These are phyloP conservation scores for Tetranychus truncatus DNA, from an alignment of 2,888 invertebrate species.

Conservation along the genomic window DNA sequence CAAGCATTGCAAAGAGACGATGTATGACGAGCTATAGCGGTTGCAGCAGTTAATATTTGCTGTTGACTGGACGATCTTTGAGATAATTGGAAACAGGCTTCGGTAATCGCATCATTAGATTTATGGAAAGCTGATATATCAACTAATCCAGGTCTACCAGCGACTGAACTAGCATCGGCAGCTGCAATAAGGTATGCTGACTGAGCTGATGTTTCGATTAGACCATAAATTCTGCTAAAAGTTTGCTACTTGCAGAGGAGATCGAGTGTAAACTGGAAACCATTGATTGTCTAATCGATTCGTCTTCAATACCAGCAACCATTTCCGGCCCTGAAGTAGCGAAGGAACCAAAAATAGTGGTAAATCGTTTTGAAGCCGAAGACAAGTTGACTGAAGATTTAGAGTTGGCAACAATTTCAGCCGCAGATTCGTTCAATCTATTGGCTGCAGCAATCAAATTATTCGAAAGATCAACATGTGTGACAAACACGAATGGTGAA, in stretches of 20 bases:
- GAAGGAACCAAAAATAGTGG: slow-evolving; percentile 53
- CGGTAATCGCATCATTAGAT: slow-evolving; percentile 71
- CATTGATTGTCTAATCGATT: slow-evolving; percentile 41
- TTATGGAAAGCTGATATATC: slow-evolving; percentile 71
- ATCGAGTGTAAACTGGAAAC: slow-evolving; percentile 69
- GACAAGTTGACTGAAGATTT: slow-evolving; percentile 47
- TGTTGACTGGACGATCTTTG: slow-evolving; percentile 55
- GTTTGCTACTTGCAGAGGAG: slow-evolving; percentile 63
- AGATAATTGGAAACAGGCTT: slow-evolving; percentile 59
- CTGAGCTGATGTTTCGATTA: slow-evolving; percentile 77
- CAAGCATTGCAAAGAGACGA: slow-evolving; percentile 81
- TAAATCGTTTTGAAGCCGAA: slow-evolving; percentile 54
- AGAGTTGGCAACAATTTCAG: slow-evolving; percentile 59
- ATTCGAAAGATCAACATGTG: slow-evolving; percentile 65
- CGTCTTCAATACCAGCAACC: slow-evolving; percentile 39
- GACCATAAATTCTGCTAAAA: slow-evolving; percentile 68
- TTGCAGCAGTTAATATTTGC: slow-evolving; percentile 71
- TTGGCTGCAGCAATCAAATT: slow-evolving; percentile 69
- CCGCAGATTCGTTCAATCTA: slow-evolving; percentile 60
- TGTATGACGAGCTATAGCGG: slow-evolving; percentile 86
- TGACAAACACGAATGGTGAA: too few species aligned
- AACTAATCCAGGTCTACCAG: slow-evolving; percentile 68
- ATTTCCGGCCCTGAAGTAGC: slow-evolving; percentile 62
- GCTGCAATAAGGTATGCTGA: slow-evolving; percentile 86
- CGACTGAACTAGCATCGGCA: slow-evolving; percentile 69